A percentile compares a stretch with the other conserved stretches of the same genome.
These are phyloP conservation scores for Ondatra zibethicus DNA, from an alignment of 2,113 vertebrate species.

Conservation along the genomic window DNA sequence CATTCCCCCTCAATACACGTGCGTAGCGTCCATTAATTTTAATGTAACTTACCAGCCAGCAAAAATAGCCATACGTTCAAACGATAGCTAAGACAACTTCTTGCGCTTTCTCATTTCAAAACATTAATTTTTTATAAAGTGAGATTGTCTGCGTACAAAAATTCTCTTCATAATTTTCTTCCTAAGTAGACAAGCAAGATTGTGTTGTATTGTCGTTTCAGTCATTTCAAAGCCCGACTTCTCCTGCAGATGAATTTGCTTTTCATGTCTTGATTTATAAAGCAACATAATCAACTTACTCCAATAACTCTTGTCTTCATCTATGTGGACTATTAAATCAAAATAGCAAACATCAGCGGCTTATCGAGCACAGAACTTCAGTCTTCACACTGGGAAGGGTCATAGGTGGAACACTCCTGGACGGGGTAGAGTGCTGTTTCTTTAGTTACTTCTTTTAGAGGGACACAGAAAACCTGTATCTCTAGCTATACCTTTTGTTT, in stretches of 20 bases:
- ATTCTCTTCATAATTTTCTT: conserved; percentile 49
- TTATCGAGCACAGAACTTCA: neutral
- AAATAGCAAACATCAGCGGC: neutral
- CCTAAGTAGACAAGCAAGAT: conserved; percentile 31
- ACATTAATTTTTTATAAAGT: conserved; percentile 59
- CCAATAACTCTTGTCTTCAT: conserved; percentile 25
- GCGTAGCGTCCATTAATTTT: conserved; percentile 57
- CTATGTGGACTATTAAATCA: neutral
- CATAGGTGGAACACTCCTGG: neutral
- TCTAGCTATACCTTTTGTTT: neutral
- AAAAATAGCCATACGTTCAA: conserved; percentile 56
- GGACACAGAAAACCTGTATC: neutral
- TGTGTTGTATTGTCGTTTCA: conserved; percentile 19
- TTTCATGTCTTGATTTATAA: conserved; percentile 37
- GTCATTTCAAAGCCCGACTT: conserved; percentile 48
- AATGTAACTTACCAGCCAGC: conserved; percentile 42
- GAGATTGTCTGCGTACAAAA: conserved; percentile 17
- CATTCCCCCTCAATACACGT: neutral
- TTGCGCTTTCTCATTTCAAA: conserved; percentile 59
- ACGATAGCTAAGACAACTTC: conserved; percentile 64
- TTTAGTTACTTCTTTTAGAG: neutral
- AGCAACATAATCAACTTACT: conserved; percentile 9
- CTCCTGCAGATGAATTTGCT: conserved; percentile 24
- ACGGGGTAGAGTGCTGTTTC: too few species aligned
- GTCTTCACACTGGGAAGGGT: neutral